Percentiles rank a stretch among this genome's conserved stretches.
phyloP scores from a whole-genome alignment of 2,888 invertebrate genomes.

The Hirtodrosophila cameraria region DNA sequence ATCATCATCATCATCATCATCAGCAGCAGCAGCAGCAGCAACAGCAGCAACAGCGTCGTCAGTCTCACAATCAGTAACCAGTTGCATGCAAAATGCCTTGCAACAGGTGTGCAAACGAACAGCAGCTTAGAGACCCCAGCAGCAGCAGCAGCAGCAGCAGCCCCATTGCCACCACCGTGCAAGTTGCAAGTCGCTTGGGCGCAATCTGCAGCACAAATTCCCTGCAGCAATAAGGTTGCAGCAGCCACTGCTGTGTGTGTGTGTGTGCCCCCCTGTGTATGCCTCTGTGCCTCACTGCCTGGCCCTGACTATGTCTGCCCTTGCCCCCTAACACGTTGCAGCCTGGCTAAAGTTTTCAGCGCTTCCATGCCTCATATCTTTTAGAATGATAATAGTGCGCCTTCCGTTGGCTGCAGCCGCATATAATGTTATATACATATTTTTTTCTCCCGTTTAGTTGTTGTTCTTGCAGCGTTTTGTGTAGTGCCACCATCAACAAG shows the following conservation, averaged over 20 bases:
- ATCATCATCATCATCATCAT: slow-evolving; percentile 19
- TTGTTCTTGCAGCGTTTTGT: slow-evolving; percentile 37
- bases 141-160: no score
- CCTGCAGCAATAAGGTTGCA: slow-evolving; percentile 67
- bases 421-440: slow-evolving; percentile 27
- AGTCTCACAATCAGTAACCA: slow-evolving; percentile 57
- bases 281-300: slow-evolving; percentile 6
- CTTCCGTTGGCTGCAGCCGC: slow-evolving; percentile 62
- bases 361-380: slow-evolving; percentile 68
- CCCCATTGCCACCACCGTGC: slow-evolving; percentile 18
- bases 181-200: slow-evolving; percentile 49
- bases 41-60: slow-evolving; percentile 16
- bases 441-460: slow-evolving; percentile 23
- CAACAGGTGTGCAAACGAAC: slow-evolving; percentile 72
- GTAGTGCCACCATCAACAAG: slow-evolving; percentile 28
- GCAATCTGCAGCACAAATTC: slow-evolving; percentile 68
- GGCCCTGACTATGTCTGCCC: slow-evolving; percentile 47
- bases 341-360: slow-evolving; percentile 62
- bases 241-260: slow-evolving; percentile 15
- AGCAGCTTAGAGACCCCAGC: slow-evolving; percentile 48
- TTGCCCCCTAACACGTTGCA: slow-evolving; percentile 46
- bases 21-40: slow-evolving; percentile 15
- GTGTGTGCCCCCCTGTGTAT: slow-evolving; percentile 10
- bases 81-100: slow-evolving; percentile 78
- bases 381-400: slow-evolving; percentile 75